Base-by-base conservation (phyloP, 1,140 invertebrate genomes). In the Dendrolimus punctatus region DNA sequence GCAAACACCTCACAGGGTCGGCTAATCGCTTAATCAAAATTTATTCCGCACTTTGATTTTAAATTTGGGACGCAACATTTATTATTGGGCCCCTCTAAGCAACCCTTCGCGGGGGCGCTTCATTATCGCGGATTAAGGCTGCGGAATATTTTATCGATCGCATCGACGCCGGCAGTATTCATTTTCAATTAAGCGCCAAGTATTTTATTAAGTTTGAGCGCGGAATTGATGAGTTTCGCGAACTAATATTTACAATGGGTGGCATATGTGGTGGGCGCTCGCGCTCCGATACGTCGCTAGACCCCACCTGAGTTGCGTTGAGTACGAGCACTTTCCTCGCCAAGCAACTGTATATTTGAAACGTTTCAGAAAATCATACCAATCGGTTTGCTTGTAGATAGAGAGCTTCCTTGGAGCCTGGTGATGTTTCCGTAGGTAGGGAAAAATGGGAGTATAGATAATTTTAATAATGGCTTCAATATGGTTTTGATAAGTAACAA, bases 21-120 rank as follows among this genome's bases (percentile, higher is more conserved):
- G 81, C 79, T 85, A 85, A 85, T 84, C 83, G 83, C 76, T 86
- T 86, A 84, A 86, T 86, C 83, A 81, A 86, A 86, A 86, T 86
- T 84, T 84, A 86, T 86, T 83, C 83, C 78, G 76, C 80, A 80
- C 80, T 85, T 86, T 83, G 78, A 82, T 86, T 84, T 86, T 83
- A 86, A 86, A 86, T 84, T 85, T 84, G 77, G 71, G 53, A 80
- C 78, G 80, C 78, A 86, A 86, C 80, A 84, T 86, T 84, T 84
- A 85, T 85, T 85, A 85, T 68, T 72, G 68, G 64, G 66, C 66
- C 68, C 79, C 76, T 76, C 74, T 63, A 62, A 65, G 63, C 74
- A 81, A 84, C 78, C 83, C 80, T 84, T 80, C 79, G 73, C 66
- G 71, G 73, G 71, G 68, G 62, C 56, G 66, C 68, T 86, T 86